Evolutionary conservation across 2,888 invertebrate species (phyloP).

Genomic region (Piscicola geometra): DNA sequence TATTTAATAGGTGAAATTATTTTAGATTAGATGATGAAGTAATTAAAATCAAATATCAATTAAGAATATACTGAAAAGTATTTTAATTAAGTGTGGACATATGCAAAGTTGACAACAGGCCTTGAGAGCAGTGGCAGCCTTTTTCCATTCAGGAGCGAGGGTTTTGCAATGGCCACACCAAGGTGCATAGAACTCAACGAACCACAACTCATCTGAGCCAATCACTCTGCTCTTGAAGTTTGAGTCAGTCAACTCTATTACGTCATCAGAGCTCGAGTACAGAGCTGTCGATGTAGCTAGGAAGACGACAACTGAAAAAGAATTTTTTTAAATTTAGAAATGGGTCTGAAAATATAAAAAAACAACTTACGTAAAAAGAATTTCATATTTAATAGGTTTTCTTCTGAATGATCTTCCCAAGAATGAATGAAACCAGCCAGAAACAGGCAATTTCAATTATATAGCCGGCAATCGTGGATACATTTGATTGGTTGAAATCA

Average conservation of each 20-base stretch:
- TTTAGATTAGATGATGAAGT: conserved; percentile 11
- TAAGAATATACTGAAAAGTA: not conserved
- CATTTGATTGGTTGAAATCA: conserved; percentile 33
- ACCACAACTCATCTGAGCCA: conserved; percentile 80
- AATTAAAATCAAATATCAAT: not conserved
- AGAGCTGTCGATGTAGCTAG: conserved; percentile 31
- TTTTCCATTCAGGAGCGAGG: conserved; percentile 85
- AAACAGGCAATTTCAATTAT: not conserved
- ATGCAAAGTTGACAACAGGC: conserved; percentile 56
- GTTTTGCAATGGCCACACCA: conserved; percentile 77
- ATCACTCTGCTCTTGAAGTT: conserved; percentile 87
- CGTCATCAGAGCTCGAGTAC: conserved; percentile 60
- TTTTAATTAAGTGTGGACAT: not conserved
- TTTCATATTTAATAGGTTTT: not conserved
- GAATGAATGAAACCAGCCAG: not conserved
- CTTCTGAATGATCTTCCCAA: not conserved
- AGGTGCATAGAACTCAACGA: conserved; percentile 92
- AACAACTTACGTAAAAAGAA: conserved; percentile 2
- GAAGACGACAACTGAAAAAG: not conserved
- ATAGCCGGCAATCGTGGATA: conserved; percentile 29
- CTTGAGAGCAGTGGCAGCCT: conserved; percentile 85
- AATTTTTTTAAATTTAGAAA: not conserved
- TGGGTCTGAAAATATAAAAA: conserved; percentile 2
- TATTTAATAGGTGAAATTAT: conserved; percentile 38
- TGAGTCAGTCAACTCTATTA: conserved; percentile 86